Evolutionary conservation across 2,888 invertebrate species (phyloP).

Genomic region (Melitaea athalia): DNA sequence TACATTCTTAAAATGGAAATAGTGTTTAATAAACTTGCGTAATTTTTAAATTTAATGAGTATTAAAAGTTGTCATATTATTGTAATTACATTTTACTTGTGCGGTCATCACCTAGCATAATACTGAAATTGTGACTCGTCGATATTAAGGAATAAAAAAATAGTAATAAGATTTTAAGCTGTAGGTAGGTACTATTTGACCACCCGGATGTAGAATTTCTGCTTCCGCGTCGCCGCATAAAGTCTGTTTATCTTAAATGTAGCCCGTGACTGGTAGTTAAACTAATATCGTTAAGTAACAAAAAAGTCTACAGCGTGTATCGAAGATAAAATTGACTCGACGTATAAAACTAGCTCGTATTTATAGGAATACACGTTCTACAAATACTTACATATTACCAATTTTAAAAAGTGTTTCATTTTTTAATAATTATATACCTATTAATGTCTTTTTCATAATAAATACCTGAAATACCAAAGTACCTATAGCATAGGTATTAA

Average conservation of each 20-base stretch:
- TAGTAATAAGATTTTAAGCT: conserved; percentile 26
- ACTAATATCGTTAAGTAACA: conserved; percentile 21
- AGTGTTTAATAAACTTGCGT: conserved; percentile 4
- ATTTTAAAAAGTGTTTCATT: too few relatives aligned
- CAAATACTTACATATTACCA: too few relatives aligned
- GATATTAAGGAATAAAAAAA: conserved; percentile 18
- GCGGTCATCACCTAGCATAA: conserved; percentile 17
- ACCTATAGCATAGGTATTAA: background rate
- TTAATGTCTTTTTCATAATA: background rate
- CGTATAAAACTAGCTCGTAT: conserved; percentile 14
- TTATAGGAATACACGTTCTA: background rate
- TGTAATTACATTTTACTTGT: conserved; percentile 9
- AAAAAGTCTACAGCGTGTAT: conserved; percentile 2
- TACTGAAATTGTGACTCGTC: conserved; percentile 34
- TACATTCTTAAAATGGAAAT: conserved; percentile 16
- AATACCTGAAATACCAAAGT: background rate
- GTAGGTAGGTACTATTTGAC: conserved; percentile 18
- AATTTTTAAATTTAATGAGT: conserved; percentile 18
- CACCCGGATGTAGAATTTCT: conserved; percentile 20
- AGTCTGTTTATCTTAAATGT: conserved; percentile 25
- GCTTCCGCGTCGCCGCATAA: conserved; percentile 32
- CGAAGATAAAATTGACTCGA: conserved; percentile 4
- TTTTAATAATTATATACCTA: too few relatives aligned
- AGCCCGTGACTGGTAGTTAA: conserved; percentile 19
- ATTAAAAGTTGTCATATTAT: conserved; percentile 17